These are phyloP conservation scores for Plutella xylostella DNA, from an alignment of 2,888 invertebrate species.

Conservation along the genomic window DNA sequence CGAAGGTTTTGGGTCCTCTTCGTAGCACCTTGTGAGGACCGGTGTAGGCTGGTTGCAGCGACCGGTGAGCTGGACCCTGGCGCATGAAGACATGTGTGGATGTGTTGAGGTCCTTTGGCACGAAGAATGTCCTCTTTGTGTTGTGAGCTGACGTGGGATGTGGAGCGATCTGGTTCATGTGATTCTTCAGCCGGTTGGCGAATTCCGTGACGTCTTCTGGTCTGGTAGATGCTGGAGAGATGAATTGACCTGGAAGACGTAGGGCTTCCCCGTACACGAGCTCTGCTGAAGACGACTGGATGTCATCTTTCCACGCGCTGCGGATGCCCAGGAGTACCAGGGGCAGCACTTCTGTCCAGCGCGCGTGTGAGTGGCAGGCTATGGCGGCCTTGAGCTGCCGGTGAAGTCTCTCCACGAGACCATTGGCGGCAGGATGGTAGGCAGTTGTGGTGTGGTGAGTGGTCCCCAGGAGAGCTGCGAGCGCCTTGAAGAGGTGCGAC, in stretches of 20 bases:
- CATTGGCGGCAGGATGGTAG: conserved; percentile 35
- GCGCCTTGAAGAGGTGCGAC: conserved; percentile 23
- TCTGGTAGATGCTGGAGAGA: conserved; percentile 4
- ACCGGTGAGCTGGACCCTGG: not conserved
- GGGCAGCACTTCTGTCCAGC: conserved; percentile 4
- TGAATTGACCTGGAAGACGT: conserved; percentile 20
- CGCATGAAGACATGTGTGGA: not conserved
- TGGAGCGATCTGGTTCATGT: not conserved
- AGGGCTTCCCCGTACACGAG: conserved; percentile 19
- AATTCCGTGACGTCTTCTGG: not conserved
- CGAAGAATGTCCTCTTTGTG: not conserved
- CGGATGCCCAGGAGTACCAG: conserved; percentile 5
- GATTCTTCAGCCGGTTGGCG: not conserved
- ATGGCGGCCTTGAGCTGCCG: conserved; percentile 20
- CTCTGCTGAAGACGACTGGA: not conserved
- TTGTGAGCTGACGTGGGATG: not conserved
- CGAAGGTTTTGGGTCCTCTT: not conserved
- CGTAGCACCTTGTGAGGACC: not conserved
- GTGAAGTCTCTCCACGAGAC: conserved; percentile 36
- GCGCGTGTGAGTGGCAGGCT: conserved; percentile 23
- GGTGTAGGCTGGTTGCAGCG: not conserved
- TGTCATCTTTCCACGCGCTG: conserved; percentile 7
- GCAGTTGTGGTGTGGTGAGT: conserved; percentile 22
- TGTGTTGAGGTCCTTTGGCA: not conserved
- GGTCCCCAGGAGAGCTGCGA: not conserved